Evolutionary conservation across 2,888 invertebrate species (phyloP), one percentile per base, ranked within the genome.

Genomic region (Ophioninae sp.): DNA sequence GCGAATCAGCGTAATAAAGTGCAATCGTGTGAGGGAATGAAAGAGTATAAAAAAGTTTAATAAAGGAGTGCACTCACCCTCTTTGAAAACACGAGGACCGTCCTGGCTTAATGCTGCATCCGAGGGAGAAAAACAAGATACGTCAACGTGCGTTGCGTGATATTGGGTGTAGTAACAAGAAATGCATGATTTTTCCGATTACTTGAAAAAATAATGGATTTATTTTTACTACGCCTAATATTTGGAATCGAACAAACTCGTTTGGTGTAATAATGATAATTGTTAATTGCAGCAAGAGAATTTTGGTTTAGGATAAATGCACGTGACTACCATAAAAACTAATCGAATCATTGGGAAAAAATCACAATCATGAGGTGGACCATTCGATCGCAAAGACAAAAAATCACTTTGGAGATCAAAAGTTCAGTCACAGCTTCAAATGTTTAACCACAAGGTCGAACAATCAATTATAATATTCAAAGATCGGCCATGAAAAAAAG

Each of bases 11-110:
- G 30, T 6, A 63, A 63, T 20, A 63, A 17, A 63, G 5, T 72
- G n/a, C 37, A 22, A 22, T 63, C 6, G 10, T n/a, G 51, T 51
- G 10, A 30, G 30, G 30, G 6, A n/a, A n/a, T 37, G 2, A 58
- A 63, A 79, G 61, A 67, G 30, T 30, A 17, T 67, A 39, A 9
- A 22, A 20, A 13, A 6, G n/a, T 51, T 37, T 59, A 17, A 6
- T 51, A 39, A 13, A 30, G 17, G 30, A 30, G 8, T 37, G 5
- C 72, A 58, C 83, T 87, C 87, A 90, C 90, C 90, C 87, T 90
- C 90, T 72, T 90, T 90, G 76, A 89, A 87, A 30, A 90, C 87
- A 56, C 89, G 87, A 17, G 90, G 88, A n/a, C 88, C 90, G 63
- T 89, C 90, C 67, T 90, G 89, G 72, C 87, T 88, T 41, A 88